Evolutionary conservation across 2,888 invertebrate genomes (phyloP), one percentile per base, ranked within the genome.

Genomic region (Metacarcinus magister): DNA sequence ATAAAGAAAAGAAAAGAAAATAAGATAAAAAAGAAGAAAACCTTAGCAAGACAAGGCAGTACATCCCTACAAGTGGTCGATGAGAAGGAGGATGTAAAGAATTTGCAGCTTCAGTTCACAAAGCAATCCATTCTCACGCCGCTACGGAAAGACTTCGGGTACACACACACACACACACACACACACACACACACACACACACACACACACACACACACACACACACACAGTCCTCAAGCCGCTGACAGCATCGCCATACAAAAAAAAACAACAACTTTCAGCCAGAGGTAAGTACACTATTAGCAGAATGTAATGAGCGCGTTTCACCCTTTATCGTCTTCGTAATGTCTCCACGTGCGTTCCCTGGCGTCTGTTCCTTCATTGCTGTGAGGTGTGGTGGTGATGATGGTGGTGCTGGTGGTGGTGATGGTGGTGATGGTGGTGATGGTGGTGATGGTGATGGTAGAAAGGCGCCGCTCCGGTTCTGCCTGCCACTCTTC

Each of bases 171-270:
- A 67, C 82, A 32, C 82, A 82, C 32, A 82, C 82, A 82, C 82
- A 82, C 82, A 82, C 82, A 82, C 82, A 82, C 82, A 82, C 82
- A 82, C 82, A 82, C 82, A 82, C 82, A 75, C 75, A 75, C 75
- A 75, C 75, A 75, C 75, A 75, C 75, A 28, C 75, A 75, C 75
- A 28, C 75, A 82, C 82, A 82, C 82, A 82, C 82, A 82, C 82
- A 82, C 82, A 82, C 28, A 28, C 32, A 28, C 82, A 82, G 82
- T 82, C 82, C 82, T 32, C 32, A 82, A 82, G 82, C 67, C 67
- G n/a, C 67, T 67, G 67, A 19, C 67, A 67, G 67, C 67, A 67
- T n/a, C 67, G 67, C 67, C 67, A 67, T 67, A 67, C 67, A 67
- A 16, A 67, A 67, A 67, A 67, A n/a, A 23, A 67, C 19, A 67